Base-by-base conservation (phyloP, 2,888 invertebrate genomes). In the Leptogaster cylindrica region DNA sequence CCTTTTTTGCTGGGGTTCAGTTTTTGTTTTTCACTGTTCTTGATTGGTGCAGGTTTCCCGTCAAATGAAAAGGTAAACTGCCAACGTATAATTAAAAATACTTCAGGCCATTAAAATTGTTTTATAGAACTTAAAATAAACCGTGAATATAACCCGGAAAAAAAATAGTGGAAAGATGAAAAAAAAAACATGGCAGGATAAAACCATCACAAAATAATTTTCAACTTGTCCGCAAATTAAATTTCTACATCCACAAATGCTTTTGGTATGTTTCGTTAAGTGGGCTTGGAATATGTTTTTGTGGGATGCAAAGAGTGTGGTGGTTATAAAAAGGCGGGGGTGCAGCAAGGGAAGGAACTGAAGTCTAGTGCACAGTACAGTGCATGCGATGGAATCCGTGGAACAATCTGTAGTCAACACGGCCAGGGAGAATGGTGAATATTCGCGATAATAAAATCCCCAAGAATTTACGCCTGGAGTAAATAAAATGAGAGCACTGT, bases 151-250 rank as follows among this genome's bases (percentile, higher is more conserved):
- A 18, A 31, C 20, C 31, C 52, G 52, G 16, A 52, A 52, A 52
- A 52, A 33, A n/a, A n/a, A n/a, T n/a, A n/a, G n/a, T n/a, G n/a
- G n/a, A n/a, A n/a, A n/a, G n/a, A n/a, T n/a, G n/a, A n/a, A n/a
- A n/a, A n/a, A n/a, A n/a, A n/a, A n/a, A n/a, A n/a, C n/a, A n/a
- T n/a, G n/a, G n/a, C n/a, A n/a, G n/a, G n/a, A n/a, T n/a, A n/a
- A n/a, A n/a, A n/a, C n/a, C n/a, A 33, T 33, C 52, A 52, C 33
- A 52, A 52, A 52, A 52, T 52, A 52, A 52, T 52, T 52, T 52
- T 33, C 31, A 52, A 52, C 52, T 52, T 52, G 52, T 52, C 52
- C 52, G 52, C 52, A 52, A 52, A 52, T 52, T 52, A 52, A 52
- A 52, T 52, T 52, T 52, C 52, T 20, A 52, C 52, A 18, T 28